These are phyloP conservation scores for Carassius auratus DNA, from an alignment of 2,113 vertebrate species.

Conservation along the genomic window DNA sequence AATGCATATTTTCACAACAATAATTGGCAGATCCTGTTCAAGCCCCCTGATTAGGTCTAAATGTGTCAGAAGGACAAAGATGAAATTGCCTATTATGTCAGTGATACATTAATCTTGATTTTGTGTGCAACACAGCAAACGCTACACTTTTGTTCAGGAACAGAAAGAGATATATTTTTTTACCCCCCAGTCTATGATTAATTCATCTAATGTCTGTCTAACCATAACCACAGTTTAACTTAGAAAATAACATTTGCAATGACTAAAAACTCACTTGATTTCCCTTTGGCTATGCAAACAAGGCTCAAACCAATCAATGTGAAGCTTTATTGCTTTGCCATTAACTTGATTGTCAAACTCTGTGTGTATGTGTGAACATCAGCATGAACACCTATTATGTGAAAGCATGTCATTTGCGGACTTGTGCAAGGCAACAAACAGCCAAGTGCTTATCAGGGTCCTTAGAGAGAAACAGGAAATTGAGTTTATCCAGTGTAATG, in stretches of 20 bases:
- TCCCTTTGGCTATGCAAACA: conserved; percentile 41
- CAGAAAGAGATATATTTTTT: background rate
- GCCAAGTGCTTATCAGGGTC: conserved; percentile 66
- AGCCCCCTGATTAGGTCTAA: background rate
- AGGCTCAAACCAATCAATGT: conserved; percentile 51
- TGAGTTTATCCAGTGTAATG: conserved; percentile 78
- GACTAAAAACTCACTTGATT: conserved; percentile 30
- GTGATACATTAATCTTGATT: background rate
- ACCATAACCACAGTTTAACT: conserved; percentile 8
- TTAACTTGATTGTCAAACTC: conserved; percentile 45
- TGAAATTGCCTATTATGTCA: background rate
- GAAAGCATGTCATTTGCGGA: conserved; percentile 58
- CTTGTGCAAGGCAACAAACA: conserved; percentile 59
- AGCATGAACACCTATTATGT: conserved; percentile 59
- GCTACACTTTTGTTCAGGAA: background rate
- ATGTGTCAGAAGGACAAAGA: background rate
- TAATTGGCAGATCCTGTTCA: background rate
- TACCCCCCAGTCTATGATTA: conserved; percentile 9
- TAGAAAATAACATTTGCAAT: background rate
- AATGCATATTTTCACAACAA: background rate
- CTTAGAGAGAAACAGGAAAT: conserved; percentile 76
- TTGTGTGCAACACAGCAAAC: background rate
- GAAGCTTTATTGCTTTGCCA: conserved; percentile 44
- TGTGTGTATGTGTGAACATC: conserved; percentile 37
- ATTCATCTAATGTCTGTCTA: conserved; percentile 29